Conservation (phyloP, 2,113 vertebrate species). For the Centropus unirufus region DNA sequence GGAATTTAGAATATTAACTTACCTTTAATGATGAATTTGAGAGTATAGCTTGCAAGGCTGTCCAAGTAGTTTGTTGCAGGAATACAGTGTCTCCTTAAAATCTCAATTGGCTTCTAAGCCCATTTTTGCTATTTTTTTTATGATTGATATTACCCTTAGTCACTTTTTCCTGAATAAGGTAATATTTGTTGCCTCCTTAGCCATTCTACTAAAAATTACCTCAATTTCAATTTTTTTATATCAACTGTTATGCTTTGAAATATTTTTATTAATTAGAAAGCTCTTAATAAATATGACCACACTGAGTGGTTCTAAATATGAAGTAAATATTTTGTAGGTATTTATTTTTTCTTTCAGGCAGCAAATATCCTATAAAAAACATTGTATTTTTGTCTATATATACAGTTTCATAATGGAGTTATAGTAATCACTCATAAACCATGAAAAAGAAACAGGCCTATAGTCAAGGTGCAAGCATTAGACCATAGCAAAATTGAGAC, state of each 20-base stretch:
- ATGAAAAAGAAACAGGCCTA: not conserved
- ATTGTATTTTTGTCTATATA: not conserved
- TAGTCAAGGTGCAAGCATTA: not conserved
- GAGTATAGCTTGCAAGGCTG: not conserved
- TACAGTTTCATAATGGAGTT: not conserved
- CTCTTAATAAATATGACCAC: not conserved
- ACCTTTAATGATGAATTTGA: not conserved
- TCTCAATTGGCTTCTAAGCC: not conserved
- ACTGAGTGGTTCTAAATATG: not conserved
- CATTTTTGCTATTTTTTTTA: not conserved
- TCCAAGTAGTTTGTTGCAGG: not conserved
- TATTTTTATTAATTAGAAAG: not conserved
- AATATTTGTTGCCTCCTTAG: not conserved
- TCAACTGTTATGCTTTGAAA: not conserved
- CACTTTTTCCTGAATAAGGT: not conserved
- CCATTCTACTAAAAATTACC: not conserved
- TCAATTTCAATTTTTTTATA: not conserved
- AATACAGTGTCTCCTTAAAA: not conserved
- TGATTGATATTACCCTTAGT: not conserved
- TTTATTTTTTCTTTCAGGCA: not conserved
- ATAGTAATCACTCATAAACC: not conserved
- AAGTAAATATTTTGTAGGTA: rapidly evolving
- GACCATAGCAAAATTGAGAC: not conserved
- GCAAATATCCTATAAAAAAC: not conserved
- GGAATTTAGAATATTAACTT: not conserved